Evolutionary conservation across 2,113 vertebrate genomes (phyloP), one percentile per base, ranked within the genome.

Genomic region (Pseudonaja textilis): DNA sequence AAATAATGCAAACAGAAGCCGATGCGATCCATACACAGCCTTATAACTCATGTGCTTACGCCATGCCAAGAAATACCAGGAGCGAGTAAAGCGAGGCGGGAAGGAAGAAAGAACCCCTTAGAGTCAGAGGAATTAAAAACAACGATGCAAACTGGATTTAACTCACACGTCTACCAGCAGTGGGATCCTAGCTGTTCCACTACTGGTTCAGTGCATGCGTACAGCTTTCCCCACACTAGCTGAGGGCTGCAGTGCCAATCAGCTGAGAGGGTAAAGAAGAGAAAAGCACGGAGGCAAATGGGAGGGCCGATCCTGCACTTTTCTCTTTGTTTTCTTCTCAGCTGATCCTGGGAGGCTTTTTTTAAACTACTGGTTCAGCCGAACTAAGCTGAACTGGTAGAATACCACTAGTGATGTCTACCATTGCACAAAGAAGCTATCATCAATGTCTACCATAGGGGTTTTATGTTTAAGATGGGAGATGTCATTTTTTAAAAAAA

Each of bases 1-100:
- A 95, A 97, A 96, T 97, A 96, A 97, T 96, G 95, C 96, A 97
- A 94, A 93, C 87, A 95, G 94, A 94, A 94, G 92, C 96, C 94
- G 94, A 93, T 93, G 89, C 85, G 92, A 96, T 96, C 96, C 91
- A 91, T 92, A 93, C 56, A 89, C 85, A 97, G 93, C 89, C 93
- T 94, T 90, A 89, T 14, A 93, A 92, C 88, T 93, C 92, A 94
- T 94, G 89, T 85, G 85, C 39, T 90, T 93, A 94, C 88, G 95
- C 93, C 93, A 90, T 97, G 95, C 88, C 94, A 96, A 59, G 23
- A 94, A 89, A 95, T 22, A 74, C 85, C 92, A 47, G 1, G 10
- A 93, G 57, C 11, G 8, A 20, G 90, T 39, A 18, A 6, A 55
- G 88, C 25, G 26, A 47, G 22, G 64, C 88, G 25, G 81, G 88